Base-by-base conservation (phyloP, 2,113 vertebrate genomes). In the Dipodomys spectabilis region DNA sequence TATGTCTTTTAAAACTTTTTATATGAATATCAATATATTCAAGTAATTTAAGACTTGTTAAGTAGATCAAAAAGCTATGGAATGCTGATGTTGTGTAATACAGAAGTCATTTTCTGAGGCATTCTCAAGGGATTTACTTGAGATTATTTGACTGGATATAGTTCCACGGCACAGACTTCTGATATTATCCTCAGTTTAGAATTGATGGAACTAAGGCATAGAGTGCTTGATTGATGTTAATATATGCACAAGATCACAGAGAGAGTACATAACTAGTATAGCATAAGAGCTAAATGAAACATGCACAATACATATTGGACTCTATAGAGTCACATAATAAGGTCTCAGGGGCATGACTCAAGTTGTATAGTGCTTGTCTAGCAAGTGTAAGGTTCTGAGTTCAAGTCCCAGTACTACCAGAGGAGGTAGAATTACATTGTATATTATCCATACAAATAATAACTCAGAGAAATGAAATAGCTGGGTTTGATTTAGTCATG, bases 1-100 rank as follows among this genome's bases (percentile, higher is more conserved):
- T 67, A 75, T 79, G 13, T 95, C 82, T 88, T 78, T 92, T 74
- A 60, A 28, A 67, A 53, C 72, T 60, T 91, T 80, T 79, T 86
- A 87, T 32, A 86, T 77, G 39, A 45, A 57, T 9, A 62, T 45
- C 7, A 65, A 75, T 83, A 7, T 86, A 64, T 81, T 88, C 80
- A 94, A 95, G 67, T 88, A 82, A 71, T 35, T 25, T 20, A 62
- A 67, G 49, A 69, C 15, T 62, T 74, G 10, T 67, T 11, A 87
- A 74, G 82, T 74, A 30, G 45, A 74, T 12, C 22, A 74, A 18
- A 28, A 93, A 49, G 20, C 82, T 64, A 22, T 80, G 30, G 86
- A 67, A 84, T 53, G 57, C 28, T 87, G 25, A 39, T 92, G 16
- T 79, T 82, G 13, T 64, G 28, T 86, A 90, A 84, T 45, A 27